Evolutionary conservation across 2,888 invertebrate genomes (phyloP), one percentile per base, ranked within the genome.

Genomic region (Anaspis maculata): DNA sequence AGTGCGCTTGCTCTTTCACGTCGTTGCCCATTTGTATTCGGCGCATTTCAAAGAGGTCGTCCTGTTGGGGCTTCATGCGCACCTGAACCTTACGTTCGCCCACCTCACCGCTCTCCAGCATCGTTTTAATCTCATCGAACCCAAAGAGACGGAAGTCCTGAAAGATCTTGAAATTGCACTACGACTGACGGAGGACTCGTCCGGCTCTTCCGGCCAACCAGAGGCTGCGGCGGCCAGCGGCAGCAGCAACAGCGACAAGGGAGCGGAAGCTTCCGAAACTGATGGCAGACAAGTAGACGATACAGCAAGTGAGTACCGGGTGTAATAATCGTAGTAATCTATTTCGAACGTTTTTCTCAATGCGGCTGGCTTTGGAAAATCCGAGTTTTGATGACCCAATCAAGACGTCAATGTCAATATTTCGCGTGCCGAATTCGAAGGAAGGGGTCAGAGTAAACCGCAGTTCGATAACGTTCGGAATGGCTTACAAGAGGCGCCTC

Each of bases 1-100:
- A 68, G 79, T 89, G 71, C 85, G 92, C 67, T 80, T 94, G 71
- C 79, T 94, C 74, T 94, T 92, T 77, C 95, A 95, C 73, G 94
- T 96, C 69, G 79, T 96, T 76, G 94, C 94, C 68, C 96, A 97
- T 76, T 77, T 96, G 68, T 95, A 96, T 76, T 91, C 92, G 67
- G 86, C 89, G 71, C 96, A 97, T 79, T 95, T 94, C 76, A 81
- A 88, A 70, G 90, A 94, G 74, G 83, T 95, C 58, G 86, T 89
- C 64, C 77, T 89, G 66, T 78, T 96, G 68, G 86, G 88, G 55
- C 77, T 96, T 66, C 94, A 95, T 73, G 85, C 90, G 64, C 95
- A 96, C 72, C 82, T 96, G 69, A 95, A 96, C 76, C 84, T 91
- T 72, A 87, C 96, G 57, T 95, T 94, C 75, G 89, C 89, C 69